Conservation (phyloP, 2,797 vertebrate species). For the Epinephelus malabaricus region DNA sequence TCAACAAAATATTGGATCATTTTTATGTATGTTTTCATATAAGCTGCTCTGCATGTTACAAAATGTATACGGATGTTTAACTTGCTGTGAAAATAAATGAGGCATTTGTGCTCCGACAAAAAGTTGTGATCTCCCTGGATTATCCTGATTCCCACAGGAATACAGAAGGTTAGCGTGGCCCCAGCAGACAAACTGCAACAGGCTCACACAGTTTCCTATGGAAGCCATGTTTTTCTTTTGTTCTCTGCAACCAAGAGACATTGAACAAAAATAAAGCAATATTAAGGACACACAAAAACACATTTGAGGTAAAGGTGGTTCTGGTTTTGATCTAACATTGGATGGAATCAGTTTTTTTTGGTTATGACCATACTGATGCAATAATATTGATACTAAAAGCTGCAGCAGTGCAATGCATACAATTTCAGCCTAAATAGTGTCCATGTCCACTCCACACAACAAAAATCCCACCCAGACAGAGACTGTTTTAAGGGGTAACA, state of each 20-base stretch:
- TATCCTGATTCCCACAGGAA: constrained; percentile 74
- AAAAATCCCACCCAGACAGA: no score
- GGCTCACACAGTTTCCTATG: constrained; percentile 25
- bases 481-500: no score
- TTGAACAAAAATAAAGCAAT: constrained; percentile 20
- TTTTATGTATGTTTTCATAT: neutral
- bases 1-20: neutral
- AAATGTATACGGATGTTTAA: neutral
- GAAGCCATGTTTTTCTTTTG: constrained; percentile 38
- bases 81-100: constrained; percentile 5
- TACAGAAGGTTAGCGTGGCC: constrained; percentile 43
- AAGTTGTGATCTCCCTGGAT: constrained; percentile 55
- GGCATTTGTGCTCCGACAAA: constrained; percentile 18
- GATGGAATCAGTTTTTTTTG: neutral
- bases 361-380: neutral
- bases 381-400: neutral
- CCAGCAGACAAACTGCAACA: constrained; percentile 50
- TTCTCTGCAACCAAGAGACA: constrained; percentile 41
- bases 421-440: no score
- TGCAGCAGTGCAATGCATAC: no score
- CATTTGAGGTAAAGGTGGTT: no score
- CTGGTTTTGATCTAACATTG: no score
- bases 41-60: neutral
- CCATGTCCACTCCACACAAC: no score
- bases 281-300: neutral